A percentile compares a stretch with the other conserved stretches of the same genome.
Evolutionary conservation across 2,888 invertebrate genomes (phyloP).

Genomic region (Diaprepes abbreviatus): DNA sequence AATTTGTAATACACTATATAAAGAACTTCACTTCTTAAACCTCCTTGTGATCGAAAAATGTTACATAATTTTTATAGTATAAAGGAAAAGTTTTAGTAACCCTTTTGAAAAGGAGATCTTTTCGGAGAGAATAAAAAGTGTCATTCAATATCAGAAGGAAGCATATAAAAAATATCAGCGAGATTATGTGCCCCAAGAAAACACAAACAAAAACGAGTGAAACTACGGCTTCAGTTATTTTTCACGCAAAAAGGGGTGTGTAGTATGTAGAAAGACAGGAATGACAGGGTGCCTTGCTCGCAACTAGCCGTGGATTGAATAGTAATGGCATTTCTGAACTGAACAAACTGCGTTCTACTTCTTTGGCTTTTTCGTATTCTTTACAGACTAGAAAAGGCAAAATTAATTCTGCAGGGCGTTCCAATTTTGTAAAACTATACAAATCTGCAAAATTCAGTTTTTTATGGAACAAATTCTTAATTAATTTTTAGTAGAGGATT

Average conservation of each 20-base stretch:
- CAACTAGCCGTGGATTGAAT: constrained; percentile 64
- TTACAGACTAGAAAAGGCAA: constrained; percentile 33
- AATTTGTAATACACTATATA: no score
- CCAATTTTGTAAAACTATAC: neutral
- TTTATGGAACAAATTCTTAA: no score
- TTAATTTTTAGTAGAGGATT: no score
- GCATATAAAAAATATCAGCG: constrained; percentile 40
- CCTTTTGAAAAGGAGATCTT: constrained; percentile 31
- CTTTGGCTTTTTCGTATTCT: constrained; percentile 43
- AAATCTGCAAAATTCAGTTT: neutral
- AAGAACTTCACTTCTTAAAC: no score
- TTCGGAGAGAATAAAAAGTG: constrained; percentile 31
- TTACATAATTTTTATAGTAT: constrained; percentile 16
- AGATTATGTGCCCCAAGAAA: constrained; percentile 53
- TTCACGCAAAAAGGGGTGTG: constrained; percentile 64
- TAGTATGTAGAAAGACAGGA: constrained; percentile 66
- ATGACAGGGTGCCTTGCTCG: constrained; percentile 66
- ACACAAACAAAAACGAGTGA: constrained; percentile 57
- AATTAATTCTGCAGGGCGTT: constrained; percentile 37
- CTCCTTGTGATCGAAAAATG: neutral
- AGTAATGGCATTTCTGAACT: constrained; percentile 63
- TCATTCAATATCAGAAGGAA: constrained; percentile 37
- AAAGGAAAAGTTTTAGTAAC: constrained; percentile 20
- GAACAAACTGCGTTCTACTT: constrained; percentile 43
- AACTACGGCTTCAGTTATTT: constrained; percentile 66